phyloP scores from a whole-genome alignment of 2,888 invertebrate species.

The Eupithecia insigniata region DNA sequence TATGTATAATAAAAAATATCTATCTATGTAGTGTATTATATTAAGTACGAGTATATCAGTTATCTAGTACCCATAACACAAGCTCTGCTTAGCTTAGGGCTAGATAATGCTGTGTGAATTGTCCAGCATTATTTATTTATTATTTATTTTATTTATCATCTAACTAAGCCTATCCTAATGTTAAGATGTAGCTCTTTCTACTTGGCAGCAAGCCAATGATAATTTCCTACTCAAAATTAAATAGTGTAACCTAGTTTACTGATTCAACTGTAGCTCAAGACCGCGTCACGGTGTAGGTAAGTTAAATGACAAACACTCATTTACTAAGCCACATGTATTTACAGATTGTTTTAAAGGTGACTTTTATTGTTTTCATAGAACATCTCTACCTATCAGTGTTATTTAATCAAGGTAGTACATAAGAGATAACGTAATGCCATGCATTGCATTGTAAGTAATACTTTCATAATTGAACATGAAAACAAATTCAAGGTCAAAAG shows the following conservation, averaged over 20 bases:
- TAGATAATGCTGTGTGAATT: no score
- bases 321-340: neutral
- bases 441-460: conserved; percentile 3
- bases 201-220: conserved; percentile 49
- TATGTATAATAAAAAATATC: no score
- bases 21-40: no score
- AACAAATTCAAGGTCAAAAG: conserved; percentile 29
- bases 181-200: neutral
- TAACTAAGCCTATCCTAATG: neutral
- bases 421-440: neutral
- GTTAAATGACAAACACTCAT: neutral
- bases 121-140: no score
- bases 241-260: conserved; percentile 44
- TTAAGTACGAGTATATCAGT: no score
- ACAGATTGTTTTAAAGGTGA: conserved; percentile 18
- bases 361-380: neutral
- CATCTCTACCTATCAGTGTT: neutral
- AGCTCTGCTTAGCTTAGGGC: no score
- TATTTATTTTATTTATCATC: no score
- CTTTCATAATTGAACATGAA: conserved; percentile 14
- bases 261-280: conserved; percentile 40
- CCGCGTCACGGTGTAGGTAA: no score
- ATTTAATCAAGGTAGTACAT: conserved; percentile 13
- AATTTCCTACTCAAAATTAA: conserved; percentile 52
- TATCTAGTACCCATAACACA: no score